Evolutionary conservation across 2,113 vertebrate genomes (phyloP), one percentile per base, ranked within the genome.

Genomic region (Phalacrocorax aristotelis): DNA sequence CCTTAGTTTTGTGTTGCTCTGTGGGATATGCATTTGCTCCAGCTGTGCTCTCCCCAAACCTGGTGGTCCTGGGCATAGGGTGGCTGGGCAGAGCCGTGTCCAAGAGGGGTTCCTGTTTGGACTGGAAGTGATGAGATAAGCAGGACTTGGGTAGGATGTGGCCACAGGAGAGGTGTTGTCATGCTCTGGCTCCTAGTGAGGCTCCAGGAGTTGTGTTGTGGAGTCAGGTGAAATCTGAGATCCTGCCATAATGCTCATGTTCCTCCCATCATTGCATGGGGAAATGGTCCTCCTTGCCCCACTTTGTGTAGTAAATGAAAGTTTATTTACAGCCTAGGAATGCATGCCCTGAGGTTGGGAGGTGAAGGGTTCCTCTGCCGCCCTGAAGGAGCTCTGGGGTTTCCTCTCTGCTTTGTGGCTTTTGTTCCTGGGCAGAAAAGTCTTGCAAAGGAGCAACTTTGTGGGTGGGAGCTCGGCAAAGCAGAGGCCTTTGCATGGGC

Each of bases 291-390:
- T 87, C 89, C 65, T 93, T 91, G 69, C 69, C 90, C 93, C 93
- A 74, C 62, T 95, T 91, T 69, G 52, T 60, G 62, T 94, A 91
- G 92, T 76, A 94, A 96, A 96, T 89, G 89, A 40, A 95, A 90
- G 78, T 93, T 95, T 91, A 79, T 95, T 95, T 91, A 85, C 89
- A 82, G 81, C 51, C 70, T 51, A 69, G 84, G 71, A 91, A 60
- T 3, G 1, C 26, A 15, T 0, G 1, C 30, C 81, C 66, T 79
- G 70, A 49, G 89, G 62, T 18, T 95, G 78, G 62, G 81, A 95
- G 94, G 77, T 89, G 87, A 94, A 92, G 90, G 75, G 92, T 77
- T 93, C 79, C 76, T 89, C 44, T 27, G 13, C 3, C 5, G 48
- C 72, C 42, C 68, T 32, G 58, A 23, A 78, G 57, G 30, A 96